phyloP scores from a whole-genome alignment of 2,797 vertebrate species.

The Artibeus lituratus region DNA sequence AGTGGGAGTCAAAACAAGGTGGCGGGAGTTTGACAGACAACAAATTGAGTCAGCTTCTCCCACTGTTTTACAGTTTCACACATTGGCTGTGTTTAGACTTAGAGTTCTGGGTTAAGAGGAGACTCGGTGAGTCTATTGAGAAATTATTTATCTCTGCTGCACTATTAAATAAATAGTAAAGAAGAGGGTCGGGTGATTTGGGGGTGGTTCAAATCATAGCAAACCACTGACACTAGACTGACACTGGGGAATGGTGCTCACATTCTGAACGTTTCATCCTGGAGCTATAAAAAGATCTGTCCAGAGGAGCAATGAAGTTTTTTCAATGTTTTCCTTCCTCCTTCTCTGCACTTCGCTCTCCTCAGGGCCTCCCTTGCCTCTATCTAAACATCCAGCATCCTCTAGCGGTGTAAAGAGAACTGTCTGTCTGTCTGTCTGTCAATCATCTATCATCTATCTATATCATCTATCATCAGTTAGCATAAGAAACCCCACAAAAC shows the following conservation, averaged over 20 bases:
- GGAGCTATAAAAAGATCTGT: background rate
- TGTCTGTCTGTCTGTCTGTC: background rate
- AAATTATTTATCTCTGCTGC: conserved; percentile 19
- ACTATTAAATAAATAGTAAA: conserved; percentile 24
- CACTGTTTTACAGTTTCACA: background rate
- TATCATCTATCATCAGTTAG: background rate
- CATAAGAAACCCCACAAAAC: background rate
- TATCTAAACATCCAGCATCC: background rate
- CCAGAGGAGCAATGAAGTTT: background rate
- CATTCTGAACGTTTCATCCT: background rate
- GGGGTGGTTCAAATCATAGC: conserved; percentile 5
- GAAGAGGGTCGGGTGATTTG: background rate
- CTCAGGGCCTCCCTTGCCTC: background rate
- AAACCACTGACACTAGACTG: background rate
- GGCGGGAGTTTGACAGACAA: background rate
- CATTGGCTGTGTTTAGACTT: background rate
- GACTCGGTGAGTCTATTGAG: background rate
- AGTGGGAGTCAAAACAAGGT: background rate
- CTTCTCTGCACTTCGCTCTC: background rate
- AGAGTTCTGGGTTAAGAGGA: background rate
- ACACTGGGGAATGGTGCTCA: background rate
- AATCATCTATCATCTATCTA: background rate
- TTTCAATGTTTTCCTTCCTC: background rate
- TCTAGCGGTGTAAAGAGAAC: background rate
- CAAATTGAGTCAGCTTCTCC: background rate